These are phyloP conservation scores for Lepisosteus osseus DNA, from an alignment of 2,113 vertebrate species.

Conservation along the genomic window DNA sequence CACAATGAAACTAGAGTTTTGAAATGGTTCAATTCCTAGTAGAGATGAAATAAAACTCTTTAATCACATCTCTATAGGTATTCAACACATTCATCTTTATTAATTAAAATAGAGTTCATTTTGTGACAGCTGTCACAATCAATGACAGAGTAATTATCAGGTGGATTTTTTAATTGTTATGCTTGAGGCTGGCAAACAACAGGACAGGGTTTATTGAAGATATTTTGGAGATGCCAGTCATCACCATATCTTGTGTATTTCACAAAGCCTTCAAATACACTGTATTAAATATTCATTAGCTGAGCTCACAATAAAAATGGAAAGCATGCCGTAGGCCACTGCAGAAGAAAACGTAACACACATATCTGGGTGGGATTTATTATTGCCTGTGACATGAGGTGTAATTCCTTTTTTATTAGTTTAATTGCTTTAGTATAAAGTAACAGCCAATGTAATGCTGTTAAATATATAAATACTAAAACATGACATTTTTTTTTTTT, in stretches of 20 bases:
- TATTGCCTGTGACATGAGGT: background rate
- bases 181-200: constrained; percentile 57
- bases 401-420: constrained; percentile 20
- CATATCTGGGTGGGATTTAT: constrained; percentile 14
- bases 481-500: background rate
- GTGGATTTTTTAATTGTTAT: constrained; percentile 65
- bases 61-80: constrained; percentile 13
- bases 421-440: constrained; percentile 24
- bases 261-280: constrained; percentile 30
- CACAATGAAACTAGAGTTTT: constrained; percentile 35
- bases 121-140: constrained; percentile 56
- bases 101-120: constrained; percentile 53
- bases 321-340: constrained; percentile 27
- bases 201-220: constrained; percentile 52
- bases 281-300: constrained; percentile 46
- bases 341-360: constrained; percentile 25
- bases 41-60: background rate
- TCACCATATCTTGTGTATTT: constrained; percentile 35
- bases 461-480: background rate
- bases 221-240: constrained; percentile 55
- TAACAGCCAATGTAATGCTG: background rate
- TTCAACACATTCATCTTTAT: constrained; percentile 20
- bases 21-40: background rate
- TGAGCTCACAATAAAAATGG: constrained; percentile 28
- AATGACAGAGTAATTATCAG: constrained; percentile 54